Conservation (phyloP, 2,113 vertebrate species). For the Mormyrus iriodes region DNA sequence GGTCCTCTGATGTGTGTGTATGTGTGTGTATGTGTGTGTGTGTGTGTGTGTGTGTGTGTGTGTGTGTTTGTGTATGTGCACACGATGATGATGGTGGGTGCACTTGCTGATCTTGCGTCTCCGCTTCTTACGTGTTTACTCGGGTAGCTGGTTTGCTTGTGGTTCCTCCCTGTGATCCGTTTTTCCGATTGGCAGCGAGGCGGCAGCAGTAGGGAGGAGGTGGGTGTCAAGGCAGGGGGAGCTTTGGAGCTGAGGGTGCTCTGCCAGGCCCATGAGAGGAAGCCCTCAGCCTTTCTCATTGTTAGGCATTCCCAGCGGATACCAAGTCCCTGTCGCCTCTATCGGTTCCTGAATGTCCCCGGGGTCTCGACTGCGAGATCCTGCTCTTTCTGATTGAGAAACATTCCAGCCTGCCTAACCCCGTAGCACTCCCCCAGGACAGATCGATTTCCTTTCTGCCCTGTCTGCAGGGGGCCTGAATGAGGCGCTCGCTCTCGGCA, state of each 20-base stretch:
- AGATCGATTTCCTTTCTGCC: conserved; percentile 5
- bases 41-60: conserved; percentile 2
- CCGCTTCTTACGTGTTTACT: neutral
- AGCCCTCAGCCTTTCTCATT: neutral
- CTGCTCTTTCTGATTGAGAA: neutral
- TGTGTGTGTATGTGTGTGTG: conserved; percentile 13
- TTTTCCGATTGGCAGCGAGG: neutral
- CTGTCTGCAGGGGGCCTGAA: neutral
- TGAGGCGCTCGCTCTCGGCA: too few species aligned
- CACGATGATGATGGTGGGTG: neutral
- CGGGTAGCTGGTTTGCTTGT: neutral
- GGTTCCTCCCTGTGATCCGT: neutral
- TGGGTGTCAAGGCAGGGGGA: neutral
- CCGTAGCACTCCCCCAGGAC: neutral
- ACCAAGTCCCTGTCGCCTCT: neutral
- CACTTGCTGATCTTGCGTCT: neutral
- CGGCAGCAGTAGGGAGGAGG: neutral
- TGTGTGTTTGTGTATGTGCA: conserved; percentile 11
- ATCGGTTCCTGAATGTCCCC: neutral
- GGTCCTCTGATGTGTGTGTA: neutral
- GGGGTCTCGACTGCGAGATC: neutral
- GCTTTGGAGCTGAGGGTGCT: neutral
- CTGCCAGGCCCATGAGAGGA: neutral
- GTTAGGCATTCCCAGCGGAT: neutral
- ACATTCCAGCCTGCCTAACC: neutral